Base-by-base conservation (phyloP, 2,797 vertebrate species). In the Poeciliopsis gracilis region DNA sequence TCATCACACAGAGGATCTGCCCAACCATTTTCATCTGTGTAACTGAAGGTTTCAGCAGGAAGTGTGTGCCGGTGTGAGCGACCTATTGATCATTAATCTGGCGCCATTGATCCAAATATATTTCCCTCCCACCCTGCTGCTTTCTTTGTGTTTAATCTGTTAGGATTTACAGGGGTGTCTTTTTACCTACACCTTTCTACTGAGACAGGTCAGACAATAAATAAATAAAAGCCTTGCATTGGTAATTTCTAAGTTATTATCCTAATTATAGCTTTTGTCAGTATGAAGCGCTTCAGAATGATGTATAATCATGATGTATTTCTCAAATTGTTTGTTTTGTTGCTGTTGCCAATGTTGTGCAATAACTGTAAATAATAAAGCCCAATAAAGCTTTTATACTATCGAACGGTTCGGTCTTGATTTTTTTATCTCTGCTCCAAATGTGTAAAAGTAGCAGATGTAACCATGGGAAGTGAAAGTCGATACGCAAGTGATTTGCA, bases 401-500 rank as follows among this genome's bases (percentile, higher is more conserved):
- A 47, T 59, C 43, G 71, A 28, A 67, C 10, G 2, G 66, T 82
- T 90, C 78, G 77, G 53, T 72, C 53, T 77, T 87, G 80, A 90
- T 92, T 72, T 93, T 86, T 91, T 90, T 83, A 84, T 92, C 89
- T 82, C 82, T 69, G 73, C 72, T 63, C 73, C 81, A 88, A 63
- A 63, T 63, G 61, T 36, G 33, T 1, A 66, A 67, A 20, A 23
- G 63, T 67, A 41, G 89, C 88, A 88, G 80, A 87, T 82, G 76
- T 76, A 86, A 84, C 87, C 92, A 87, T 80, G 89, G 90, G 87
- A 93, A 87, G 87, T 92, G 86, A 79, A 82, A 90, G 95, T 96
- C 95, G 92, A 96, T 96, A 93, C 80, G 80, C 30, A 89, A 94
- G 84, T 95, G 95, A 96, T 96, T 96, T 95, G 95, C 93, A 93